A percentile compares a stretch with the other conserved stretches of the same genome.
phyloP scores from a whole-genome alignment of 2,888 invertebrate species.

The Perizoma affinitatum region DNA sequence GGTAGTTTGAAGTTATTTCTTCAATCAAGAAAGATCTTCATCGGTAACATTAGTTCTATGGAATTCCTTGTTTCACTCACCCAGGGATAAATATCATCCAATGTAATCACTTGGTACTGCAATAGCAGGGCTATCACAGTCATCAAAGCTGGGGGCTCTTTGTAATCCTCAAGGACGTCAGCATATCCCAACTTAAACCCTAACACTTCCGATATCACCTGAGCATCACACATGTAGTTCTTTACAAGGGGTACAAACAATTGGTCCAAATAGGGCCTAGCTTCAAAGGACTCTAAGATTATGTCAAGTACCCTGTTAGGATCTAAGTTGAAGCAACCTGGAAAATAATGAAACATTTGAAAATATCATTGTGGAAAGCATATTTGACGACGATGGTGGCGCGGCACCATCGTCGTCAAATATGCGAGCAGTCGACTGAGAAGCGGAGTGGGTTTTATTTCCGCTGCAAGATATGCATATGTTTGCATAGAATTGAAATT shows the following conservation, averaged over 20 bases:
- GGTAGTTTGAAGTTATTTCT: too few relatives aligned
- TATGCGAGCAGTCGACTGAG: too few relatives aligned
- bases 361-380: not conserved
- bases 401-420: too few relatives aligned
- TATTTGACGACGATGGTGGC: too few relatives aligned
- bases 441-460: too few relatives aligned
- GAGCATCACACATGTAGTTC: slow-evolving; percentile 93
- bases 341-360: slow-evolving; percentile 44
- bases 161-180: slow-evolving; percentile 81
- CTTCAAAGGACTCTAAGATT: slow-evolving; percentile 98
- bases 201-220: slow-evolving; percentile 95
- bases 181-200: slow-evolving; percentile 95
- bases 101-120: slow-evolving; percentile 92
- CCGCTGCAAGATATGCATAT: too few relatives aligned
- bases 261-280: slow-evolving; percentile 89
- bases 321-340: slow-evolving; percentile 99
- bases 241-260: slow-evolving; percentile 93
- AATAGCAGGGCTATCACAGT: slow-evolving; percentile 95
- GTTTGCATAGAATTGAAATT: too few relatives aligned
- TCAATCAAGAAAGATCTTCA: too few relatives aligned
- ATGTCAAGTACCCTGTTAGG: slow-evolving; percentile 98
- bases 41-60: too few relatives aligned
- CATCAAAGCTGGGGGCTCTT: slow-evolving; percentile 93
- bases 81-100: slow-evolving; percentile 96
- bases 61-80: slow-evolving; percentile 74